Conservation (phyloP, 2,113 vertebrate species). For the Cheilinus undulatus region DNA sequence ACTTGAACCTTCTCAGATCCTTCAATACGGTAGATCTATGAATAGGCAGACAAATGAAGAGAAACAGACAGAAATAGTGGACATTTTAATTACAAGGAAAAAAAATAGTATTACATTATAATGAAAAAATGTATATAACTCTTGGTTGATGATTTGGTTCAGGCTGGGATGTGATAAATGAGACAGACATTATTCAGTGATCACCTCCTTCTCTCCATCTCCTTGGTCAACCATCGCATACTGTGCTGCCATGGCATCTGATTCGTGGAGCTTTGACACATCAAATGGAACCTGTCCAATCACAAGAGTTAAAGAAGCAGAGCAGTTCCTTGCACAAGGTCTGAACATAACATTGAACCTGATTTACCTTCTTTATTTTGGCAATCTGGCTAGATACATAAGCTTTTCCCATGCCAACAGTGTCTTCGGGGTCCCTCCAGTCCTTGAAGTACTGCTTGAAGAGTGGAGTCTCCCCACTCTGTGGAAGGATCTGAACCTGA, state of each 20-base stretch:
- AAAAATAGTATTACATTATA: no score
- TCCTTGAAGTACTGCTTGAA: conserved; percentile 95
- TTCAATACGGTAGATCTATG: conserved; percentile 92
- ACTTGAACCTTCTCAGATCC: conserved; percentile 87
- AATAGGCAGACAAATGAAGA: not conserved
- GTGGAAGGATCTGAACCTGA: conserved; percentile 91
- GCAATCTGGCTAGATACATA: conserved; percentile 88
- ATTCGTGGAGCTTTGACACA: conserved; percentile 84
- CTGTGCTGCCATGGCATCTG: conserved; percentile 91
- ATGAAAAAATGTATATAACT: no score
- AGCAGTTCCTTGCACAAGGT: not conserved
- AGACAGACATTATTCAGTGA: not conserved
- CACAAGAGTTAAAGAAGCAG: not conserved
- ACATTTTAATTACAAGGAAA: no score
- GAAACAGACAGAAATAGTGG: no score
- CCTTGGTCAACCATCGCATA: conserved; percentile 91
- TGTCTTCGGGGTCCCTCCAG: conserved; percentile 89
- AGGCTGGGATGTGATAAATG: not conserved
- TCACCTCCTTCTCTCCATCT: conserved; percentile 86
- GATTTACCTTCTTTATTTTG: conserved; percentile 83
- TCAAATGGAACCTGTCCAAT: conserved; percentile 86
- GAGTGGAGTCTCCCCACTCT: conserved; percentile 89
- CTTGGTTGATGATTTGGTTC: no score
- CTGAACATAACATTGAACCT: not conserved
- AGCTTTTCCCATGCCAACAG: conserved; percentile 83